Base-by-base conservation (phyloP, 1,140 invertebrate species). In the Meloidogyne chitwoodi region DNA sequence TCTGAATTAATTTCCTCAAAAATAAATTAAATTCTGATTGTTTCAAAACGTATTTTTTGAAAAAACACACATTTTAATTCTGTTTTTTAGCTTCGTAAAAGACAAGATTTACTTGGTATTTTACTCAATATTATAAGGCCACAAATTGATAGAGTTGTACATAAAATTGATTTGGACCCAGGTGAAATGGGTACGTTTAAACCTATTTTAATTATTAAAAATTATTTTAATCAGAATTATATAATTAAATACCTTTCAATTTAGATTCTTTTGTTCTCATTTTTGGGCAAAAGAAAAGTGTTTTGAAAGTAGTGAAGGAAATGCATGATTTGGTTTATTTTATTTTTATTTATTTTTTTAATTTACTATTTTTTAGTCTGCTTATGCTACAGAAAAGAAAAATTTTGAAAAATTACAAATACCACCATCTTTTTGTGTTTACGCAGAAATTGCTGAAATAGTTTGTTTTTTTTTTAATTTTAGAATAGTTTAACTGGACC, bases 141-240 rank as follows among this genome's bases (percentile, higher is more conserved):
- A 0, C 85, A 88, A 0, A 91, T 92, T 68, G 96, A 99, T 89
- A 93, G 95, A 87, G 90, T 95, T 62, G 89, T 89, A 19, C 84
- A 91, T 72, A 92, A 92, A 85, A 91, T 98, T 48, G 93, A 93
- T 80, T 90, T 99, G 82, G 92, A 93, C 66, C 92, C 92, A 84
- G 93, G 94, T 79, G 93, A 96, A 81, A 93, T 94, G 91, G 96
- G n/a, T n/a, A n/a, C n/a, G n/a, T n/a, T n/a, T n/a, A n/a, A n/a
- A n/a, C n/a, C n/a, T n/a, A n/a, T n/a, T n/a, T n/a, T n/a, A n/a
- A n/a, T n/a, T n/a, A n/a, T n/a, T n/a, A n/a, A n/a, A n/a, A n/a
- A n/a, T n/a, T n/a, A n/a, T n/a, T n/a, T n/a, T n/a, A n/a, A n/a
- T n/a, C n/a, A n/a, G n/a, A n/a, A n/a, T n/a, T n/a, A n/a, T n/a